Percentiles rank a stretch among this genome's conserved stretches.
Evolutionary conservation across 2,797 vertebrate genomes (phyloP).

Genomic region (Carapus acus): DNA sequence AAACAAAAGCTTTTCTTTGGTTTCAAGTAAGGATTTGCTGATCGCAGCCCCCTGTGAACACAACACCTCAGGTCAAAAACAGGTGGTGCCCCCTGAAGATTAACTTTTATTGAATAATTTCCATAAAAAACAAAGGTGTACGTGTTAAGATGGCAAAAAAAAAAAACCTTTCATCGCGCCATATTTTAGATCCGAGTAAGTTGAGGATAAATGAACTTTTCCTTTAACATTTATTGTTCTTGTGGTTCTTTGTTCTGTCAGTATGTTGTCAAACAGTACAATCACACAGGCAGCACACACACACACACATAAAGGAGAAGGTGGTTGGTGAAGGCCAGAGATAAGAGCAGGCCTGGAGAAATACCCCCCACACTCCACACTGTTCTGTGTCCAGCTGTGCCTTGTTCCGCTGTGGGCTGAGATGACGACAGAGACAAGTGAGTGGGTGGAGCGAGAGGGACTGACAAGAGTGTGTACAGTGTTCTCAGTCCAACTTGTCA

Average conservation of each 20-base stretch:
- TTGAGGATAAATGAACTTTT: conserved; percentile 3
- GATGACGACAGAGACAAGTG: conserved; percentile 64
- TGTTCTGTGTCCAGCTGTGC: conserved; percentile 71
- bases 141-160: too few relatives aligned
- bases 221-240: not conserved
- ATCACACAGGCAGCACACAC: conserved; percentile 16
- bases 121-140: too few relatives aligned
- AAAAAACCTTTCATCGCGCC: conserved; percentile 4
- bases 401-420: conserved; percentile 67
- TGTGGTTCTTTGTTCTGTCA: conserved; percentile 3
- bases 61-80: not conserved
- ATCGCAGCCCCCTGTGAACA: not conserved
- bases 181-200: conserved; percentile 7
- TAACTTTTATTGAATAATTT: too few relatives aligned
- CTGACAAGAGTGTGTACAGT: conserved; percentile 24
- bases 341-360: conserved; percentile 52
- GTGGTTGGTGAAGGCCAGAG: conserved; percentile 51
- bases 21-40: not conserved
- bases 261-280: not conserved
- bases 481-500: conserved; percentile 42
- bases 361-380: conserved; percentile 61
- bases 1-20: not conserved
- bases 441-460: conserved; percentile 47
- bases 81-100: too few relatives aligned
- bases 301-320: conserved; percentile 28